A percentile compares a stretch with the other conserved stretches of the same genome.
These are phyloP conservation scores for Gymnobelideus leadbeateri DNA, from an alignment of 2,113 vertebrate species.

Conservation along the genomic window DNA sequence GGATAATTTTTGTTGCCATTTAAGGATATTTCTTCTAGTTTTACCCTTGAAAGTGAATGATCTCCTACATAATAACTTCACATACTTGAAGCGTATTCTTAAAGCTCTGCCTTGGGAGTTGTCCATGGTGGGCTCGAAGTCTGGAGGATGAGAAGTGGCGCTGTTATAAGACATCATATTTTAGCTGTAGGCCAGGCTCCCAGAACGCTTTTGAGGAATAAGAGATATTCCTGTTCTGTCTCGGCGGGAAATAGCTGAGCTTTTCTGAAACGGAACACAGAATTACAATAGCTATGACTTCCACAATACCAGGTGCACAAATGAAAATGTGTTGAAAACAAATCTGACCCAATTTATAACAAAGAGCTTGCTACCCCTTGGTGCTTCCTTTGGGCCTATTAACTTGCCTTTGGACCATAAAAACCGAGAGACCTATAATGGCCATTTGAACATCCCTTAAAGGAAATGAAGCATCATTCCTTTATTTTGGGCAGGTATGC, in stretches of 20 bases:
- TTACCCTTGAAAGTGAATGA: conserved; percentile 24
- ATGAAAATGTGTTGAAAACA: conserved; percentile 67
- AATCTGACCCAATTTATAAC: conserved; percentile 80
- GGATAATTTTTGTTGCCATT: conserved; percentile 22
- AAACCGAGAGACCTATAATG: conserved; percentile 64
- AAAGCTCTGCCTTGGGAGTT: conserved; percentile 18
- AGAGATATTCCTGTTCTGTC: conserved; percentile 68
- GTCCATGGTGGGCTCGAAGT: neutral
- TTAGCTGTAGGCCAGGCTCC: conserved; percentile 43
- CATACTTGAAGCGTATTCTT: conserved; percentile 40
- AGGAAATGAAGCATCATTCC: conserved; percentile 1
- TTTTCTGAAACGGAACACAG: conserved; percentile 41
- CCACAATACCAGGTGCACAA: conserved; percentile 58
- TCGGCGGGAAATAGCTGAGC: conserved; percentile 47
- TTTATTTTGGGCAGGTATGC: conserved; percentile 15
- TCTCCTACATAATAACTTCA: conserved; percentile 48
- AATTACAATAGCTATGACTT: conserved; percentile 43
- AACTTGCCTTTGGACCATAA: conserved; percentile 59
- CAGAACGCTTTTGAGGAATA: conserved; percentile 66
- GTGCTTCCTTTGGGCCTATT: conserved; percentile 35
- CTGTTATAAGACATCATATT: conserved; percentile 44
- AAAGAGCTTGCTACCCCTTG: conserved; percentile 45
- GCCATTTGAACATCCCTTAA: conserved; percentile 59
- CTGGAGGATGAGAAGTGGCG: conserved; percentile 57
- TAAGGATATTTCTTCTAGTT: conserved; percentile 27